Base-by-base conservation (phyloP, 2,888 invertebrate genomes). In the Diogma glabrata region DNA sequence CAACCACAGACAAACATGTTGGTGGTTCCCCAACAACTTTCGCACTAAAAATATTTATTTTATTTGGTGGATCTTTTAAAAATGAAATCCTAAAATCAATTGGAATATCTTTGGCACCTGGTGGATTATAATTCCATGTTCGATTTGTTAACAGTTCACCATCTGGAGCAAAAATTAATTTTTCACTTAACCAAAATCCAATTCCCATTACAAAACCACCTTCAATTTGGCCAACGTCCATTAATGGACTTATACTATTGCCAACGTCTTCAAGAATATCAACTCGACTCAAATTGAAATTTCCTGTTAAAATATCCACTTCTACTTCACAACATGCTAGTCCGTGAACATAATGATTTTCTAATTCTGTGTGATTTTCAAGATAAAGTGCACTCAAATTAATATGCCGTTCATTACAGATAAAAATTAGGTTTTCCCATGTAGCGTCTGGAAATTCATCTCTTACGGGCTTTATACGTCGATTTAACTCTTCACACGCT, bases 91-190 rank as follows among this genome's bases (percentile, higher is more conserved):
- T 76, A 57, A 87, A 81, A 64, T 87, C 84, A 16, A 80, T 75
- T 1, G 87, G 87, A 60, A 87, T 85, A 57, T 87, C 87, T 61
- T 84, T 86, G 0, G 79, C 76, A 1, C 84, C 84, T 0, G 87
- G 86, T 2, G 82, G 78, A 59, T 85, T 85, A 60, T 87, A 87
- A 48, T 76, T 84, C 90, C 89, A 91, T 3, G 89, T 88, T 48
- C 86, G 76, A 59, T 83, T 78, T 1, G 87, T 87, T 6, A 84
- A 71, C 4, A 87, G 64, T 57, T 75, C 72, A 1, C 88, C 90
- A 7, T 70, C 62, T 3, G 73, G 67, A 56, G 84, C 79, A 54
- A 77, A 82, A 1, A 81, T 67, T 17, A 84, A 62, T 57, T 85
- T 78, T 61, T 91, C 90, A 1, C 75, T 77, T 1, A 85, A 82